Evolutionary conservation across 2,888 invertebrate species (phyloP).

Genomic region (Dynastes grantii): DNA sequence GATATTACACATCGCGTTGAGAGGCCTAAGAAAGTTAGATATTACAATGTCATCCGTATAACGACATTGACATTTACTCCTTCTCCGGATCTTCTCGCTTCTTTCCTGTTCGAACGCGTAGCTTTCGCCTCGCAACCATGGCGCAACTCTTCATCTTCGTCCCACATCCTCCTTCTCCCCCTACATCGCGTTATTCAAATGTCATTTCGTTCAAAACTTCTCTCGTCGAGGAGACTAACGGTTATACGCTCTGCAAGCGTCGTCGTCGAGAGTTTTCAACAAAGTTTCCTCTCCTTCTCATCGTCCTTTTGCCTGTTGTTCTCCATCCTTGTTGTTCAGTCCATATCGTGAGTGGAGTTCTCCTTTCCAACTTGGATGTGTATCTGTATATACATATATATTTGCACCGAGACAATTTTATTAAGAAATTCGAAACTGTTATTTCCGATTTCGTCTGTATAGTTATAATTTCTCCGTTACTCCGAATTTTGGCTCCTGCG

Average conservation of each 20-base stretch:
- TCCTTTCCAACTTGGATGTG: conserved; percentile 25
- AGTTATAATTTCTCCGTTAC: conserved; percentile 31
- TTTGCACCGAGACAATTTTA: conserved; percentile 39
- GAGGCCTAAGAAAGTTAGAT: conserved; percentile 47
- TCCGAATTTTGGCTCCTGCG: conserved; percentile 13
- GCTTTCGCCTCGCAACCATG: background rate
- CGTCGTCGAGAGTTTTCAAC: conserved; percentile 28
- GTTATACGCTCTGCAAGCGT: conserved; percentile 27
- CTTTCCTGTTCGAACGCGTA: background rate
- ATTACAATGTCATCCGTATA: conserved; percentile 50
- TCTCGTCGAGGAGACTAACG: conserved; percentile 13
- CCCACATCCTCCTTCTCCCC: background rate
- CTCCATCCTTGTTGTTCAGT: background rate
- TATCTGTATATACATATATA: background rate
- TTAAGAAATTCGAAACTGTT: conserved; percentile 39
- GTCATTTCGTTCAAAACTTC: conserved; percentile 38
- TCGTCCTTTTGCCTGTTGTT: background rate
- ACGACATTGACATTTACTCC: conserved; percentile 47
- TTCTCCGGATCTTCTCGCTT: background rate
- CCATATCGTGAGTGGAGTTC: conserved; percentile 28
- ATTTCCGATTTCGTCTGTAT: conserved; percentile 39
- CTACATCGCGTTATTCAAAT: conserved; percentile 40
- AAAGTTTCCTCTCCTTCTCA: conserved; percentile 14
- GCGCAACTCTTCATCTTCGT: too few species aligned
- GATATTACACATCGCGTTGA: conserved; percentile 32